Percentiles rank a stretch among this genome's conserved stretches.
Conservation (phyloP, 2,797 vertebrate species). For the Cetoscarus ocellatus region DNA sequence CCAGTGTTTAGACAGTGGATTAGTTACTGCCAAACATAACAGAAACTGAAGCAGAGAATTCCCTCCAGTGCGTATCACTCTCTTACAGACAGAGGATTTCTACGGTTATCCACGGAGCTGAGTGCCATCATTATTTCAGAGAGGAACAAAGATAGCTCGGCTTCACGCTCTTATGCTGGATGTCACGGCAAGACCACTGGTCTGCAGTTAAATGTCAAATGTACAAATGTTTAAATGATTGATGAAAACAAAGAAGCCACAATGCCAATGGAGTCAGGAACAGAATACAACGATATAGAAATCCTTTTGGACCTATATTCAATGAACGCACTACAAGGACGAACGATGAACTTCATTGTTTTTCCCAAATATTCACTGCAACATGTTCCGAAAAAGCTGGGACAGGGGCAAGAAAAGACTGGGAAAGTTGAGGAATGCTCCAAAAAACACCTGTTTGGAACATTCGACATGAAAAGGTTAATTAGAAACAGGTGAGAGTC, state of each 20-base stretch:
- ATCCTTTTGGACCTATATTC: too few relatives aligned
- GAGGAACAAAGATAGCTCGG: conserved; percentile 19
- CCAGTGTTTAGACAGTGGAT: conserved; percentile 58
- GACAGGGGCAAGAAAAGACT: too few relatives aligned
- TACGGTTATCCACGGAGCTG: conserved; percentile 25
- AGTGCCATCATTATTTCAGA: conserved; percentile 40
- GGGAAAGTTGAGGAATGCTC: too few relatives aligned
- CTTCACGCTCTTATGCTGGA: conserved; percentile 15
- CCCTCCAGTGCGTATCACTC: conserved; percentile 28
- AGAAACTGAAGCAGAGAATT: conserved; percentile 37
- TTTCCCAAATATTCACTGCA: too few relatives aligned
- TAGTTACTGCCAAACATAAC: conserved; percentile 52
- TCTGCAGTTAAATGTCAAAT: conserved; percentile 3
- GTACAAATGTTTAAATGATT: conserved; percentile 7
- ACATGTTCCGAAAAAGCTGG: too few relatives aligned
- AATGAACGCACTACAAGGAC: too few relatives aligned
- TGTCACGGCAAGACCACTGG: conserved; percentile 5
- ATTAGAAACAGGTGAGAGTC: too few relatives aligned
- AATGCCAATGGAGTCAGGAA: too few relatives aligned
- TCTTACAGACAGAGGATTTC: conserved; percentile 36
- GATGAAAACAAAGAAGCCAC: background rate
- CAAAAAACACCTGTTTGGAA: too few relatives aligned
- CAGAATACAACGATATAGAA: too few relatives aligned
- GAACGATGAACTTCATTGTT: too few relatives aligned
- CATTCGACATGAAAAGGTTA: too few relatives aligned